A percentile compares a stretch with the other conserved stretches of the same genome.
Conservation (phyloP, 2,797 vertebrate species). For the Rhadinocentrus ornatus region DNA sequence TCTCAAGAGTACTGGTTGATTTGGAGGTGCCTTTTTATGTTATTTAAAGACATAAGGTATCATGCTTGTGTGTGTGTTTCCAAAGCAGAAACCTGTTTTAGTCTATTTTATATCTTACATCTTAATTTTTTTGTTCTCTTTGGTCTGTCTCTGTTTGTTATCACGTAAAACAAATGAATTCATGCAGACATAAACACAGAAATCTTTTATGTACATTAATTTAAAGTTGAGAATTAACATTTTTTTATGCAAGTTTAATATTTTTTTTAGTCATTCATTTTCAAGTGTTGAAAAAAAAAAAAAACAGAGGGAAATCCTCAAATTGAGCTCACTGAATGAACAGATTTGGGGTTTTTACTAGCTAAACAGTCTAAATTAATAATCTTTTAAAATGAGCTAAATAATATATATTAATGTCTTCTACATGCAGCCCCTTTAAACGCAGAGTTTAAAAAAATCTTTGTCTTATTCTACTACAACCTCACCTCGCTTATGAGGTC, state of each 20-base stretch:
- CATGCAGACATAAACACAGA: background rate
- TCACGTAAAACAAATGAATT: no score
- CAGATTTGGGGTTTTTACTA: background rate
- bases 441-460: background rate
- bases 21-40: conserved; percentile 1
- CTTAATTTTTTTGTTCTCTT: background rate
- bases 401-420: background rate
- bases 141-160: no score
- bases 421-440: background rate
- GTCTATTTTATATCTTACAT: background rate
- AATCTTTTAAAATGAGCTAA: background rate
- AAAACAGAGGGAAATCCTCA: background rate
- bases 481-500: conserved; percentile 29
- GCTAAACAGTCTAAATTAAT: background rate
- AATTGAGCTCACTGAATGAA: background rate
- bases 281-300: background rate
- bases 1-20: conserved; percentile 23
- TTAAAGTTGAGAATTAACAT: background rate
- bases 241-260: background rate
- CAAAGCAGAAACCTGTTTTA: background rate
- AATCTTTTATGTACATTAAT: background rate
- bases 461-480: conserved; percentile 13
- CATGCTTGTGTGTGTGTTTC: background rate
- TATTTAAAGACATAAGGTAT: background rate
- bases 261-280: background rate